Percentiles rank a stretch among this genome's conserved stretches.
Conservation (phyloP, 2,797 vertebrate genomes). For the Phoeniculus purpureus region DNA sequence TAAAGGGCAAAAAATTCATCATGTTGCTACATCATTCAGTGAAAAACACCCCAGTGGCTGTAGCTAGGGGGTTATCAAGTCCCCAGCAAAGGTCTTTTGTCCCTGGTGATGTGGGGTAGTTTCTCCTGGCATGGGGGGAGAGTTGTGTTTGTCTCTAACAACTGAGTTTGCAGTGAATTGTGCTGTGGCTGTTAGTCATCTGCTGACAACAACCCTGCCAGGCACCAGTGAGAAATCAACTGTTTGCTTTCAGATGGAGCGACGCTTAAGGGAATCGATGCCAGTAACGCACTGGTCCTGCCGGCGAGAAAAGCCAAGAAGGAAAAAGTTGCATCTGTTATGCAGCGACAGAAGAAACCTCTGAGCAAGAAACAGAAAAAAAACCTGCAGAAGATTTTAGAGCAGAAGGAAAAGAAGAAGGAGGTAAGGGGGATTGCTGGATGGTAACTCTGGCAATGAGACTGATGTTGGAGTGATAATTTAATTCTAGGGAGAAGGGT, state of each 20-base stretch:
- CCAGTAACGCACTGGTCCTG: slow-evolving; percentile 89
- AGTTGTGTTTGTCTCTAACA: not conserved
- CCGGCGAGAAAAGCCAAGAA: slow-evolving; percentile 85
- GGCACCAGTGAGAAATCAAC: not conserved
- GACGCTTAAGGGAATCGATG: slow-evolving; percentile 87
- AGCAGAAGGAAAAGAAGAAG: slow-evolving; percentile 91
- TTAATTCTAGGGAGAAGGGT: rapidly evolving
- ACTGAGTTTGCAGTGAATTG: not conserved
- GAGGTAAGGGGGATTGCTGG: slow-evolving; percentile 75
- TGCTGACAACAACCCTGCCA: not conserved
- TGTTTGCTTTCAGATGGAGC: slow-evolving; percentile 73
- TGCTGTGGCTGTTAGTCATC: not conserved
- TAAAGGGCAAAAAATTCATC: not conserved
- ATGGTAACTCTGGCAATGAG: not conserved
- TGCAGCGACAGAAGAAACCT: slow-evolving; percentile 79
- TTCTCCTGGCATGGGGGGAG: not conserved
- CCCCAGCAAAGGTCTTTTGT: not conserved
- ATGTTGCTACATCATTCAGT: rapidly evolving
- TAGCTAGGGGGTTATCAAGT: not conserved
- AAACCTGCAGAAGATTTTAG: slow-evolving; percentile 88
- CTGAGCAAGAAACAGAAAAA: slow-evolving; percentile 91
- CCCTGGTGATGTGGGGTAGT: not conserved
- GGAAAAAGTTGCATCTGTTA: slow-evolving; percentile 48
- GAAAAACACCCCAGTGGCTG: rapidly evolving
- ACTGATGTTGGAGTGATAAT: rapidly evolving